These are phyloP conservation scores for Leptinotarsa peninsularis DNA, from an alignment of 2,888 invertebrate species.

Conservation along the genomic window DNA sequence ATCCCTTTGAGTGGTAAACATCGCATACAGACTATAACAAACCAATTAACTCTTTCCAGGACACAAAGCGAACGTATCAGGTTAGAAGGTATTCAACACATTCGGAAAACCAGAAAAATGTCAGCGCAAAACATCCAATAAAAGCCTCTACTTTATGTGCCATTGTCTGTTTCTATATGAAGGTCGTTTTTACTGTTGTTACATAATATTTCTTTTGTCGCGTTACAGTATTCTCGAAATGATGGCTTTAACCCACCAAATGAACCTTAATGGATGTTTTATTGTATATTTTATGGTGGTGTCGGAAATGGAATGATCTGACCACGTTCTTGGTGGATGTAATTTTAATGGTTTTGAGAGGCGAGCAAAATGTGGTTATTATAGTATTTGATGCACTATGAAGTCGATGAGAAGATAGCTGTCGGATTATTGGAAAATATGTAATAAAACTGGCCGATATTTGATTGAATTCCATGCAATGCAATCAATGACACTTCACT, in stretches of 20 bases:
- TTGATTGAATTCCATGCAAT: too few species aligned
- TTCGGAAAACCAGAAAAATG: constrained; percentile 10
- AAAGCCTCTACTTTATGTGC: constrained; percentile 27
- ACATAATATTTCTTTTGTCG: constrained; percentile 36
- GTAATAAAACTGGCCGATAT: too few species aligned
- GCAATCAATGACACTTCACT: too few species aligned
- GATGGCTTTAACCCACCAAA: constrained; percentile 29
- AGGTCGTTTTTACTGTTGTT: constrained; percentile 34
- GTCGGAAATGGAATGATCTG: constrained; percentile 10
- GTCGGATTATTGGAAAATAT: too few species aligned
- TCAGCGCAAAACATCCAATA: constrained; percentile 33
- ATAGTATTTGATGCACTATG: neutral
- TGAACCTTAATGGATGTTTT: constrained; percentile 28
- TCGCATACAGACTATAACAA: neutral
- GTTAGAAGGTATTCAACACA: constrained; percentile 8
- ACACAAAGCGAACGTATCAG: constrained; percentile 7
- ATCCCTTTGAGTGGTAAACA: neutral
- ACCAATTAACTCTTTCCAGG: constrained; percentile 6
- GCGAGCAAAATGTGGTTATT: neutral
- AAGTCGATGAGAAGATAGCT: too few species aligned
- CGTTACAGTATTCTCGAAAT: constrained; percentile 31
- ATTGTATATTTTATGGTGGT: constrained; percentile 14
- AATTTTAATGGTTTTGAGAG: neutral
- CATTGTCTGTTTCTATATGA: constrained; percentile 35
- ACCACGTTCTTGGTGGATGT: constrained; percentile 5